Evolutionary conservation across 2,797 vertebrate species (phyloP).

Genomic region (Sebastes miniatus): DNA sequence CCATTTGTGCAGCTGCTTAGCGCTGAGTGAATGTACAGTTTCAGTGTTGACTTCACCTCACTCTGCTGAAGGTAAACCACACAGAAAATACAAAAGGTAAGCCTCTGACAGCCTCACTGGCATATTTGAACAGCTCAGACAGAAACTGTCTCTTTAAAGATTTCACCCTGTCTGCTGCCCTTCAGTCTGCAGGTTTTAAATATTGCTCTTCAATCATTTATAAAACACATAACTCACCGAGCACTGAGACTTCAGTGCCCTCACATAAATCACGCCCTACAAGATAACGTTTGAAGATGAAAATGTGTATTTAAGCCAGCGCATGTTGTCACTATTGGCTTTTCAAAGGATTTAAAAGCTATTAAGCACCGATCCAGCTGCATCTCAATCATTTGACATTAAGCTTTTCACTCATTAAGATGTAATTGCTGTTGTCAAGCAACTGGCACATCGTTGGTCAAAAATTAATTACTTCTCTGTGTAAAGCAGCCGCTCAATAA

Average conservation of each 20-base stretch:
- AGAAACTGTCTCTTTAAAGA: constrained; percentile 18
- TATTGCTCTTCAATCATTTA: constrained; percentile 12
- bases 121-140: constrained; percentile 11
- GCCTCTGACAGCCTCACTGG: constrained; percentile 10
- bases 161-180: neutral
- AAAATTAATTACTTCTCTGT: constrained; percentile 74
- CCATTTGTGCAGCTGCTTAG: constrained; percentile 66
- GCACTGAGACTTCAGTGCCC: constrained; percentile 2
- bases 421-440: constrained; percentile 79
- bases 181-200: constrained; percentile 3
- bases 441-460: constrained; percentile 72
- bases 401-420: constrained; percentile 77
- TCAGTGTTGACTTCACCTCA: constrained; percentile 33
- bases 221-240: constrained; percentile 17
- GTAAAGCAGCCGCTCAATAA: constrained; percentile 67
- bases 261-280: constrained; percentile 35
- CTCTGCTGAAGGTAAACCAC: constrained; percentile 32
- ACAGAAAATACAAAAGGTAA: constrained; percentile 26
- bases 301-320: constrained; percentile 43
- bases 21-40: constrained; percentile 56
- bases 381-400: constrained; percentile 71
- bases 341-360: constrained; percentile 60
- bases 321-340: constrained; percentile 43
- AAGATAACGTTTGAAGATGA: constrained; percentile 39
- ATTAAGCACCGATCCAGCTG: constrained; percentile 68